Base-by-base conservation (phyloP, 1,140 invertebrate genomes). In the Papilio polytes region DNA sequence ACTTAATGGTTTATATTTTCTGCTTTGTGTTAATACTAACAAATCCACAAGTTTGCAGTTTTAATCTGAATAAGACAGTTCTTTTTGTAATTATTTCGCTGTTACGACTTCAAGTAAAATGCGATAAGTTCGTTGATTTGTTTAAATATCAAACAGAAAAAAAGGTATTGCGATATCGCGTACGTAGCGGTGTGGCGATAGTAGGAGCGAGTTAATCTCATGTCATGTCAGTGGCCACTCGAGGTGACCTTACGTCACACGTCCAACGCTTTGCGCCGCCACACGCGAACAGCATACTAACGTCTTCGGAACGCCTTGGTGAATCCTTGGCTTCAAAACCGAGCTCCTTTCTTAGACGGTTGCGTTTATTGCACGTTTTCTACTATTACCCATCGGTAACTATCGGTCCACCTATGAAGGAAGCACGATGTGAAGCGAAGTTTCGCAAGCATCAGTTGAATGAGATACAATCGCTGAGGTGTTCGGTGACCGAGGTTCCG, bases 251-350 rank as follows among this genome's bases (percentile, higher is more conserved):
- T 91, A 94, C 90, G 90, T 92, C 90, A 93, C 88, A 90, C 90
- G 92, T 87, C 89, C 89, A 91, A 88, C 85, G 88, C 87, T 88
- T 85, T 86, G 91, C 87, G 85, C 87, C 83, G 87, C 80, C 84
- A 87, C 81, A 93, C 92, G 94, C 94, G 90, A 80, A 80, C 88
- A 88, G 94, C 90, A 95, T 95, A 95, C 91, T 93, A 95, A 95
- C 92, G 85, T 85, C 88, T 90, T 82, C 89, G 87, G 88, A 92
- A 89, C 91, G 90, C 93, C 93, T 94, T 94, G 93, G 89, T 92
- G 82, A 85, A 95, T 95, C 94, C 94, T 95, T 95, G 94, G 94
- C 94, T 95, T 95, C 92, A 95, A 95, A 95, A 94, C 91, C 91
- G 86, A 93, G 85, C 92, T 92, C 94, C 92, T 94, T 95, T 93